phyloP scores from a whole-genome alignment of 2,888 invertebrate species.

The Mechanitis messenoides region DNA sequence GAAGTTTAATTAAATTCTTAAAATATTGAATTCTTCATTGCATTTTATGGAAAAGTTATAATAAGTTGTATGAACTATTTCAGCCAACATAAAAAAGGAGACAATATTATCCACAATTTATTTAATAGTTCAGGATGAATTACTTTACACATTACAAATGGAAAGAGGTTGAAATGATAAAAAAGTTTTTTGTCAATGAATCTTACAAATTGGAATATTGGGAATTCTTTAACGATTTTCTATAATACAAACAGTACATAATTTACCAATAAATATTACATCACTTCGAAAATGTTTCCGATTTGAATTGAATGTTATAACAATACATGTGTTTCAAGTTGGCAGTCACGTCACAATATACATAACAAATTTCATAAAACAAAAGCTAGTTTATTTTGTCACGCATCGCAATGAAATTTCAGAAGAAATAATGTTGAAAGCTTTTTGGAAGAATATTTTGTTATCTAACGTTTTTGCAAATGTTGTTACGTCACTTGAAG shows the following conservation, averaged over 20 bases:
- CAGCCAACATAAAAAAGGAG: too few relatives aligned
- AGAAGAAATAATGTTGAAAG: background rate
- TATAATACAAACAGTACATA: too few relatives aligned
- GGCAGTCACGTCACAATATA: background rate
- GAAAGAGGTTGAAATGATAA: too few relatives aligned
- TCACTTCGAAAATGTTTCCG: background rate
- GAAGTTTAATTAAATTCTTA: constrained; percentile 7
- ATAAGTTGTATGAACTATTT: too few relatives aligned
- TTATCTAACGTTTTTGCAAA: background rate
- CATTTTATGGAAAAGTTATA: too few relatives aligned
- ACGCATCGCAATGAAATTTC: background rate
- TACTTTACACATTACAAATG: too few relatives aligned
- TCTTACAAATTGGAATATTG: too few relatives aligned
- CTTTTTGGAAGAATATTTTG: background rate
- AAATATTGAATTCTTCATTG: background rate
- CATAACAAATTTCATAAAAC: constrained; percentile 3
- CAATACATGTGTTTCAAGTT: background rate
- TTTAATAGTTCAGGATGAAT: too few relatives aligned
- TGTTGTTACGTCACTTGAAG: background rate
- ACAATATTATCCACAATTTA: too few relatives aligned
- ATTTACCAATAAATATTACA: background rate
- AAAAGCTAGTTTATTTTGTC: constrained; percentile 1
- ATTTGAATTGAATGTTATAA: background rate
- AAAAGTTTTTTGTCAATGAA: too few relatives aligned
- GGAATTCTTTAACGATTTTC: too few relatives aligned